Percentiles rank a stretch among this genome's conserved stretches.
phyloP scores from a whole-genome alignment of 2,797 vertebrate genomes.

The Clarias fuscus region DNA sequence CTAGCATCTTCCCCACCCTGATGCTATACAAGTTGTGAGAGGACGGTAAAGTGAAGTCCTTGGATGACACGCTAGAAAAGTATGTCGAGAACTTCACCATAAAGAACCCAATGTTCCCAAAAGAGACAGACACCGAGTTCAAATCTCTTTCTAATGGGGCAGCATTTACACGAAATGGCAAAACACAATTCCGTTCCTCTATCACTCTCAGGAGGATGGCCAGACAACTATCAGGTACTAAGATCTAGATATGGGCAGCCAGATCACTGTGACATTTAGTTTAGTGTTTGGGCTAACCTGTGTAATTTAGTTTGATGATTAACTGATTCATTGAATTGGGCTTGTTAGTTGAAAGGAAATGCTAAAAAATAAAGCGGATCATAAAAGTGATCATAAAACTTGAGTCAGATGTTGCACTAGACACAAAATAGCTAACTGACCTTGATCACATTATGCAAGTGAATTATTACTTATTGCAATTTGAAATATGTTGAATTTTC shows the following conservation, averaged over 20 bases:
- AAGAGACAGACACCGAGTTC: conserved; percentile 39
- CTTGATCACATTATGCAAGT: conserved; percentile 7
- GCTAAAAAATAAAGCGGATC: background rate
- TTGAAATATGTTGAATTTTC: background rate
- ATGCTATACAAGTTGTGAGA: conserved; percentile 86
- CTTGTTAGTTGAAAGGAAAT: background rate
- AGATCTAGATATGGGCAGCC: background rate
- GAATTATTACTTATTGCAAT: background rate
- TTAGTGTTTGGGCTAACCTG: background rate
- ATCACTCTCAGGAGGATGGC: conserved; percentile 84
- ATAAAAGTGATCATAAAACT: background rate
- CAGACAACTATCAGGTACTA: conserved; percentile 82
- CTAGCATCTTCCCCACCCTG: conserved; percentile 82
- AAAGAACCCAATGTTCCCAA: conserved; percentile 79
- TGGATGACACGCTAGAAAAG: conserved; percentile 80
- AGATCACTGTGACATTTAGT: background rate
- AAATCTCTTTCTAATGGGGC: conserved; percentile 14
- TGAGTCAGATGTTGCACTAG: background rate
- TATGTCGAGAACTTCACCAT: conserved; percentile 76
- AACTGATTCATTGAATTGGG: background rate
- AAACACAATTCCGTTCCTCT: conserved; percentile 54
- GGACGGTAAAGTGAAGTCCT: conserved; percentile 75
- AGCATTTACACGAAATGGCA: conserved; percentile 60
- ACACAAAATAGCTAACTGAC: background rate
- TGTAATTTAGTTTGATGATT: conserved; percentile 1